phyloP scores from a whole-genome alignment of 1,140 invertebrate genomes.

The Diorhabda sublineata region DNA sequence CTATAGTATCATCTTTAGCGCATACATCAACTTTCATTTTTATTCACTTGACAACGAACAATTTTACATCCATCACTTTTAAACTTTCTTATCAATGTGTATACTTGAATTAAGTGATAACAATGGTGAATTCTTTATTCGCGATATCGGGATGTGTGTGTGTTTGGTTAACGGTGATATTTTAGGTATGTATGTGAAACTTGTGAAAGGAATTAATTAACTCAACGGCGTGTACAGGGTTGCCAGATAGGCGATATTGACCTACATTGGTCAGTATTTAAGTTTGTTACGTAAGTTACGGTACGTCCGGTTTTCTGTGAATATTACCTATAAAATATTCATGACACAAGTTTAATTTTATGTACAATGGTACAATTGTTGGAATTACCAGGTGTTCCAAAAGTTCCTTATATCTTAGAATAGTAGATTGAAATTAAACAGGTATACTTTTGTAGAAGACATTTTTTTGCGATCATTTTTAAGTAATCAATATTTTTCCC shows the following conservation, averaged over 20 bases:
- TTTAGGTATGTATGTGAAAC: not conserved
- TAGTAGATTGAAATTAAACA: too few relatives aligned
- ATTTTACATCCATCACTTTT: not conserved
- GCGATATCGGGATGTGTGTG: not conserved
- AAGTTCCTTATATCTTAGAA: too few relatives aligned
- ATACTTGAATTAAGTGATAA: conserved; percentile 3
- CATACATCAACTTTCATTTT: not conserved
- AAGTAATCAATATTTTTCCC: too few relatives aligned
- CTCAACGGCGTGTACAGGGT: not conserved
- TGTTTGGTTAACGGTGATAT: not conserved
- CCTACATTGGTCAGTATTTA: not conserved
- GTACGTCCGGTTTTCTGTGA: too few relatives aligned
- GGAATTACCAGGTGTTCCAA: too few relatives aligned
- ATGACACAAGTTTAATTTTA: too few relatives aligned
- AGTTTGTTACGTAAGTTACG: too few relatives aligned
- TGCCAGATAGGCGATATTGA: not conserved
- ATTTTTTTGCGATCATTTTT: too few relatives aligned
- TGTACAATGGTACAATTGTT: too few relatives aligned
- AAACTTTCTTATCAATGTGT: conserved; percentile 2
- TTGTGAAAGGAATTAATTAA: not conserved
- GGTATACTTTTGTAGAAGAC: too few relatives aligned
- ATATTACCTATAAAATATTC: too few relatives aligned
- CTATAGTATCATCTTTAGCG: too few relatives aligned
- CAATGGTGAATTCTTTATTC: not conserved
- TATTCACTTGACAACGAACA: not conserved